A percentile compares a stretch with the other conserved stretches of the same genome.
These are phyloP conservation scores for Neogale vison DNA, from an alignment of 2,113 vertebrate species.

Conservation along the genomic window DNA sequence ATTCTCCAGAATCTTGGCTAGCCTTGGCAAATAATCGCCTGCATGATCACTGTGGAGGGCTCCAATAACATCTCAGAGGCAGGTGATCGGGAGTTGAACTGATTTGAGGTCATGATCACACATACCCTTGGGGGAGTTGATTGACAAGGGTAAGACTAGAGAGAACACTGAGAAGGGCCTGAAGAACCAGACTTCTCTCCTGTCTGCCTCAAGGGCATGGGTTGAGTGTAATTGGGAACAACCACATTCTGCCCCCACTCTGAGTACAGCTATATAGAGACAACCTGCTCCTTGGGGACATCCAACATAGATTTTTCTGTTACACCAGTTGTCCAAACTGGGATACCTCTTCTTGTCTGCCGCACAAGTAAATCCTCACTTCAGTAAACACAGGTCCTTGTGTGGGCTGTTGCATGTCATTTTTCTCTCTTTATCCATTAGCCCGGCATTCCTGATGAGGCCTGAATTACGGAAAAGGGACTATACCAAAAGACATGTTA, in stretches of 20 bases:
- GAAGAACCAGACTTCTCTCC: not conserved
- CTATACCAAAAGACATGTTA: too few species aligned
- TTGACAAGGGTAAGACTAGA: not conserved
- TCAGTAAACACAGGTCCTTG: not conserved
- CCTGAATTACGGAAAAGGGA: not conserved
- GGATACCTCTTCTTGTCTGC: not conserved
- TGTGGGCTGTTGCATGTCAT: not conserved
- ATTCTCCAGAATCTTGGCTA: too few species aligned
- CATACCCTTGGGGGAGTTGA: too few species aligned
- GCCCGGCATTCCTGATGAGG: not conserved
- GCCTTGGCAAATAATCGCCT: not conserved
- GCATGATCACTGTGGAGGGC: fast-evolving
- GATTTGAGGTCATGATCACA: not conserved
- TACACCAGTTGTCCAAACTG: not conserved
- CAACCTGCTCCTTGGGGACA: fast-evolving
- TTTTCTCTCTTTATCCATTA: not conserved
- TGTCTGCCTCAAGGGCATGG: fast-evolving
- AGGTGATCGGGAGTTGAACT: fast-evolving
- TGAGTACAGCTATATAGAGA: not conserved
- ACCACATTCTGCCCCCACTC: not conserved
- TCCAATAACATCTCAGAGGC: not conserved
- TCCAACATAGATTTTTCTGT: not conserved
- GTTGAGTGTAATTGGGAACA: not conserved
- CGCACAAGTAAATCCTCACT: not conserved
- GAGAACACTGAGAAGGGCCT: not conserved